A percentile compares a stretch with the other conserved stretches of the same genome.
Evolutionary conservation across 2,113 vertebrate genomes (phyloP).

Genomic region (Toxotes jaculatrix): DNA sequence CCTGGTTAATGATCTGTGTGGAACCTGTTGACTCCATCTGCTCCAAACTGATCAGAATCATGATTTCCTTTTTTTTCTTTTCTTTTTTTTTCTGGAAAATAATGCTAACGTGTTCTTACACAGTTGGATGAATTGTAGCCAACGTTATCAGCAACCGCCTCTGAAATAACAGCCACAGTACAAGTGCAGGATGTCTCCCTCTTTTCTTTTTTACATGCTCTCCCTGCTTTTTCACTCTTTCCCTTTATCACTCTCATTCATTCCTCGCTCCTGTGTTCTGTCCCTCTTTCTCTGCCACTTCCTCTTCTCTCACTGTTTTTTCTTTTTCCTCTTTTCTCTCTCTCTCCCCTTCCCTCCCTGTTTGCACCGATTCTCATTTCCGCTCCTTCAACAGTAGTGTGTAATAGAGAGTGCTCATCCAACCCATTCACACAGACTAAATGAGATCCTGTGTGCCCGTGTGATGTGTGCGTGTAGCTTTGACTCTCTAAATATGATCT

Average conservation of each 20-base stretch:
- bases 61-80: neutral
- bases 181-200: slow-evolving; percentile 3
- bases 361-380: slow-evolving; percentile 70
- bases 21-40: slow-evolving; percentile 62
- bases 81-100: neutral
- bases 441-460: slow-evolving; percentile 63
- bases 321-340: neutral
- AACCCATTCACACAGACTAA: slow-evolving; percentile 56
- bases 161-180: neutral
- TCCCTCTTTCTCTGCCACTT: slow-evolving; percentile 41
- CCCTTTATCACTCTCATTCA: slow-evolving; percentile 31
- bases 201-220: neutral
- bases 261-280: slow-evolving; percentile 19
- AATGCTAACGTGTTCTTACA: slow-evolving; percentile 35
- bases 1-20: slow-evolving; percentile 55
- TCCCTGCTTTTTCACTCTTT: slow-evolving; percentile 9
- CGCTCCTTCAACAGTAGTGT: slow-evolving; percentile 57
- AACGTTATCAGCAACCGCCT: slow-evolving; percentile 18
- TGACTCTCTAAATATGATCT: slow-evolving; percentile 63
- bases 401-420: slow-evolving; percentile 46
- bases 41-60: slow-evolving; percentile 22
- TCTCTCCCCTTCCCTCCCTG: slow-evolving; percentile 21
- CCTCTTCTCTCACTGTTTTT: slow-evolving; percentile 16
- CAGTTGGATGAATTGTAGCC: slow-evolving; percentile 12
- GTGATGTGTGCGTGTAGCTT: neutral